Percentiles rank a stretch among this genome's conserved stretches.
Conservation (phyloP, 2,113 vertebrate genomes). For the Lagopus muta region DNA sequence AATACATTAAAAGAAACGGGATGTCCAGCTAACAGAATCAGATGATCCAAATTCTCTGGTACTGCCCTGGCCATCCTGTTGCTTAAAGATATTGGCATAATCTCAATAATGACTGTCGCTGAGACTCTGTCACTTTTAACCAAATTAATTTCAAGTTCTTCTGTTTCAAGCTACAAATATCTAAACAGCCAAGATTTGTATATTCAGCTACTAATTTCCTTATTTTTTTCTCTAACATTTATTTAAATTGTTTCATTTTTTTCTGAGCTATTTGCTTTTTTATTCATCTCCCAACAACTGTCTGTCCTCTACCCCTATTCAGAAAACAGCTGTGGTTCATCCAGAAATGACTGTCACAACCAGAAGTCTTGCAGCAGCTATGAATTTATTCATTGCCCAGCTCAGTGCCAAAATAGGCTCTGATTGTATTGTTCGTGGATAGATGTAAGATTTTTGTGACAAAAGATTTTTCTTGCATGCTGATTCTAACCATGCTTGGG, state of each 20-base stretch:
- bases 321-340: neutral
- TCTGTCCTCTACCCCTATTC: neutral
- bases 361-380: neutral
- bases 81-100: neutral
- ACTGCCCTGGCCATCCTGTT: neutral
- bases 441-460: neutral
- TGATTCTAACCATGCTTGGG: neutral
- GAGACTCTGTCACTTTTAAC: neutral
- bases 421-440: neutral
- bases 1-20: neutral
- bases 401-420: neutral
- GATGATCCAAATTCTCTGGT: neutral
- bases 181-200: neutral
- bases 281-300: neutral
- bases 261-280: neutral
- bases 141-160: neutral
- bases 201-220: neutral
- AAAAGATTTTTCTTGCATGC: neutral
- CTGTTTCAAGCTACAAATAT: neutral
- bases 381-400: neutral
- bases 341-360: neutral
- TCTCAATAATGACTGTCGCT: neutral
- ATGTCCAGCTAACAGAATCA: neutral
- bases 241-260: neutral
- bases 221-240: neutral